Conservation (phyloP, 2,888 invertebrate genomes). For the Ischnura elegans region DNA sequence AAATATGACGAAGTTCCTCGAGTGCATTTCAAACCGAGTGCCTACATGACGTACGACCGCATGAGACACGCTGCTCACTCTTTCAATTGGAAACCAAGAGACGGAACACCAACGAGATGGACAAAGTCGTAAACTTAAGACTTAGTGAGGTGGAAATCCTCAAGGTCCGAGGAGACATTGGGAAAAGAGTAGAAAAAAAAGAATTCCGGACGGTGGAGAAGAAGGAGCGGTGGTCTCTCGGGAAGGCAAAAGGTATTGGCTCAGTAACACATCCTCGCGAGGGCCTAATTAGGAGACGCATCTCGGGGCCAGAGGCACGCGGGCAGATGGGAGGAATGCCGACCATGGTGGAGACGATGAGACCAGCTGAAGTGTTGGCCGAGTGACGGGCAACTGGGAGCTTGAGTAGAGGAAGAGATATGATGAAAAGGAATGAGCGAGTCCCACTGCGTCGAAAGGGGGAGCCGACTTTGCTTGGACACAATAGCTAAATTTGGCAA, state of each 20-base stretch:
- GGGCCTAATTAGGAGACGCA: constrained; percentile 26
- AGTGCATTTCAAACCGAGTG: no score
- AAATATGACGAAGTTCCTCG: no score
- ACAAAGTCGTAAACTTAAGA: not conserved
- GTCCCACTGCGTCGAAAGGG: no score
- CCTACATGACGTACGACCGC: no score
- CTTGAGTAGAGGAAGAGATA: not conserved
- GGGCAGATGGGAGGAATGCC: not conserved
- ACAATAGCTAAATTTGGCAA: no score
- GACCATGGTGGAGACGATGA: not conserved
- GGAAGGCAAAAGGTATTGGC: not conserved
- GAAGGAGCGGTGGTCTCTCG: not conserved
- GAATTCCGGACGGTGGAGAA: not conserved
- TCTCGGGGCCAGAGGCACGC: constrained; percentile 6
- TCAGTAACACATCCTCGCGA: constrained; percentile 15
- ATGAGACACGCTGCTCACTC: no score
- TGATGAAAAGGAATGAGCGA: not conserved
- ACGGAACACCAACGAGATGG: not conserved
- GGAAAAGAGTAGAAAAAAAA: not conserved
- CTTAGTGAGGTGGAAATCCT: not conserved
- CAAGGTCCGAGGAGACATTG: not conserved
- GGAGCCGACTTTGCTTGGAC: no score
- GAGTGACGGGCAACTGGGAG: not conserved
- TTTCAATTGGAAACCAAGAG: not conserved
- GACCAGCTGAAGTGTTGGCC: not conserved